phyloP scores from a whole-genome alignment of 2,113 vertebrate genomes.

The Natator depressus region DNA sequence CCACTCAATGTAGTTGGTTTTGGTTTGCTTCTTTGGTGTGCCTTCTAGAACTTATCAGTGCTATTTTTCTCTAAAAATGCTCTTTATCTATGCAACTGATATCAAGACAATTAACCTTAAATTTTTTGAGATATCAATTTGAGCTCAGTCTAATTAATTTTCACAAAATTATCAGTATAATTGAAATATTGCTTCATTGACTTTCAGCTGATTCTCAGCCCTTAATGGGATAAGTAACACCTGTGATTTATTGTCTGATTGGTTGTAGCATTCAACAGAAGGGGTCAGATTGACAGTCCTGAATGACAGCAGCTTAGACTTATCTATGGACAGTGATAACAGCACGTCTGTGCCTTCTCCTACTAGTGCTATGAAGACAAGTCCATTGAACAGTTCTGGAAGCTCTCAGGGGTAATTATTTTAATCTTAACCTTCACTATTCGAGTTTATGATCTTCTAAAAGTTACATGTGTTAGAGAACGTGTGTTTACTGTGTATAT shows the following conservation, averaged over 20 bases:
- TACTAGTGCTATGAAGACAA: conserved; percentile 83
- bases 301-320: conserved; percentile 88
- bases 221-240: neutral
- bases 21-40: too few species aligned
- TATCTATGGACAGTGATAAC: conserved; percentile 93
- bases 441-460: neutral
- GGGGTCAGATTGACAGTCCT: conserved; percentile 80
- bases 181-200: neutral
- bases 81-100: too few species aligned
- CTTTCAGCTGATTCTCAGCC: neutral
- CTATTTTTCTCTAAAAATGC: neutral
- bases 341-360: conserved; percentile 94
- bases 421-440: neutral
- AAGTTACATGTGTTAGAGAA: neutral
- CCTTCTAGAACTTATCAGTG: too few species aligned
- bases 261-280: conserved; percentile 87
- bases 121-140: neutral
- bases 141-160: neutral
- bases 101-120: too few species aligned
- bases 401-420: conserved; percentile 86
- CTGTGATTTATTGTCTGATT: conserved; percentile 7
- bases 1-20: too few species aligned
- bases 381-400: conserved; percentile 83
- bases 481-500: neutral
- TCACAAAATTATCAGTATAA: neutral